These are phyloP conservation scores for Synergus laeviventris DNA, from an alignment of 2,888 invertebrate species.

Conservation along the genomic window DNA sequence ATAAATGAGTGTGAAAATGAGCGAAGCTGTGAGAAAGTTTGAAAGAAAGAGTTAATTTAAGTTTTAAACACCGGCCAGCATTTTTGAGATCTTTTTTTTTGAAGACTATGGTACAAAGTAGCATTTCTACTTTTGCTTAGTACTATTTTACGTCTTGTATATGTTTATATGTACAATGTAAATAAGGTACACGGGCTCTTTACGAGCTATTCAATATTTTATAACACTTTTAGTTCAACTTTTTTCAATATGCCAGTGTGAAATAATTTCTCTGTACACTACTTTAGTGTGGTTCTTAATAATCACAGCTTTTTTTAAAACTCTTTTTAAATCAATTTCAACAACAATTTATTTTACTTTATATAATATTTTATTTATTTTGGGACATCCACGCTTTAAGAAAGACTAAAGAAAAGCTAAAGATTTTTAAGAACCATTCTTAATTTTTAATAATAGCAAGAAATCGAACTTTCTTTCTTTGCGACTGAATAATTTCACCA, in stretches of 20 bases:
- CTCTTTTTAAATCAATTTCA: conserved; percentile 40
- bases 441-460: conserved; percentile 16
- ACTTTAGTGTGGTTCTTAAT: conserved; percentile 24
- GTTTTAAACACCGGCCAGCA: conserved; percentile 64
- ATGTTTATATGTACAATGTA: conserved; percentile 69
- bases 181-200: conserved; percentile 67
- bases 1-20: conserved; percentile 34
- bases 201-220: conserved; percentile 53
- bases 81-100: conserved; percentile 55
- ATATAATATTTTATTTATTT: neutral
- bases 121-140: conserved; percentile 64
- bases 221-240: conserved; percentile 18
- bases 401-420: conserved; percentile 46
- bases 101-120: conserved; percentile 69
- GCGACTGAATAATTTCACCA: conserved; percentile 20
- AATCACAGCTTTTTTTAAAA: conserved; percentile 29
- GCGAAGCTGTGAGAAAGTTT: conserved; percentile 35
- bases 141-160: conserved; percentile 59
- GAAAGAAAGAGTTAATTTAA: conserved; percentile 54
- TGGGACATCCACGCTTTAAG: neutral
- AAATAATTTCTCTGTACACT: conserved; percentile 12
- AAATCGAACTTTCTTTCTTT: conserved; percentile 6
- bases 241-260: conserved; percentile 33
- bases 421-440: neutral
- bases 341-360: neutral